Evolutionary conservation across 2,113 vertebrate species (phyloP), one percentile per base, ranked within the genome.

Genomic region (Neofelis nebulosa): DNA sequence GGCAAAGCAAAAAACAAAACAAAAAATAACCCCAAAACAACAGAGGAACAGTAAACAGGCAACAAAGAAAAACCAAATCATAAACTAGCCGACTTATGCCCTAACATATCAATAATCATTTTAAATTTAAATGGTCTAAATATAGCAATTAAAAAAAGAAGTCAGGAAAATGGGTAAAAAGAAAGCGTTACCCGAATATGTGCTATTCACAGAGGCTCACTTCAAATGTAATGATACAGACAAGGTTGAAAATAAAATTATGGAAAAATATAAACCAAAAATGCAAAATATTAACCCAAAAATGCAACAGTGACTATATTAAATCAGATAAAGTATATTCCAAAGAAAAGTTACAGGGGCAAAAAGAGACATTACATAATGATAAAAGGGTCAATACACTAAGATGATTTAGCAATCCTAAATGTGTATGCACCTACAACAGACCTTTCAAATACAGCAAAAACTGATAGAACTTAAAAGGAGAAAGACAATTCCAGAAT

Each of bases 231-330:
- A 93, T 12, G 9, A 74, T 68, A 81, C 4, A 78, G n/a, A 19
- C 33, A 91, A 50, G 16, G 80, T 48, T 90, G 66, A 57, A 80
- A 66, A 85, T 89, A 61, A 87, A 97, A 81, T 85, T 33, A 86
- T 38, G 48, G 86, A 78, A 91, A 92, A 71, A 65, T 33, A 65
- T 29, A 48, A 89, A 90, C 25, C 48, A 73, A 45, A 76, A 45
- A 12, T 88, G 61, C n/a, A 65, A 94, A 73, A 66, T 33, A 74
- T 61, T 89, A 89, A 73, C 14, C 31, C 41, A 52, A 91, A 93
- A 92, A 29, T 69, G 4, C 9, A 48, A 18, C 1, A 73, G 10
- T 71, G 12, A 66, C 48, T 74, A 69, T 23, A 55, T 38, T 33
- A 55, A 15, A 48, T 41, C 83, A 89, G 31, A 71, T 52, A 88